phyloP scores from a whole-genome alignment of 1,140 invertebrate genomes.

The Andricus grossulariae region DNA sequence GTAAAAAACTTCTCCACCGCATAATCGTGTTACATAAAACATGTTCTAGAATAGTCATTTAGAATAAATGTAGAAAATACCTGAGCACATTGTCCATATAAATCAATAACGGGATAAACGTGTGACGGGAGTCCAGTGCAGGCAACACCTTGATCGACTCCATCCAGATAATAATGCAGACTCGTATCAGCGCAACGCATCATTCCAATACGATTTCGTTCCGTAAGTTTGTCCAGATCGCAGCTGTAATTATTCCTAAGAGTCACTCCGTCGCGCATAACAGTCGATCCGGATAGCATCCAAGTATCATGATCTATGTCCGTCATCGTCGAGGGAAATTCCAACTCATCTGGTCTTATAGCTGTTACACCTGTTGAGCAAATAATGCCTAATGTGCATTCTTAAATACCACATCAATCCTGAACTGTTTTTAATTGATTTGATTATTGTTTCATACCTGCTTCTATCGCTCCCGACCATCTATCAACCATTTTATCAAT shows the following conservation, averaged over 20 bases:
- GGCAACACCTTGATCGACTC: slow-evolving; percentile 91
- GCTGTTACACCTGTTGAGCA: slow-evolving; percentile 84
- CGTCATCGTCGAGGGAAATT: slow-evolving; percentile 92
- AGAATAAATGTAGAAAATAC: slow-evolving; percentile 73
- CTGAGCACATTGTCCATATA: slow-evolving; percentile 96
- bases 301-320: slow-evolving; percentile 95
- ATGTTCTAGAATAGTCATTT: neutral
- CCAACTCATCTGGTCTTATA: slow-evolving; percentile 90
- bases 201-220: slow-evolving; percentile 87
- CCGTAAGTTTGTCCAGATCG: slow-evolving; percentile 87
- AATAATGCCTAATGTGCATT: slow-evolving; percentile 34
- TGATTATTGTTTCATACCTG: slow-evolving; percentile 61
- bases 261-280: slow-evolving; percentile 90
- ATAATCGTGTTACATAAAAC: no score
- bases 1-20: no score
- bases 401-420: neutral
- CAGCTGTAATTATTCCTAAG: slow-evolving; percentile 89
- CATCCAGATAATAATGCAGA: slow-evolving; percentile 94
- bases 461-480: slow-evolving; percentile 93
- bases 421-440: neutral
- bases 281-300: slow-evolving; percentile 89
- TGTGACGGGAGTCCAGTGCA: slow-evolving; percentile 88
- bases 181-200: slow-evolving; percentile 90
- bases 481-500: slow-evolving; percentile 94
- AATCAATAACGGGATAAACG: slow-evolving; percentile 95